These are phyloP conservation scores for Aphis gossypii DNA, from an alignment of 1,140 invertebrate species.

Conservation along the genomic window DNA sequence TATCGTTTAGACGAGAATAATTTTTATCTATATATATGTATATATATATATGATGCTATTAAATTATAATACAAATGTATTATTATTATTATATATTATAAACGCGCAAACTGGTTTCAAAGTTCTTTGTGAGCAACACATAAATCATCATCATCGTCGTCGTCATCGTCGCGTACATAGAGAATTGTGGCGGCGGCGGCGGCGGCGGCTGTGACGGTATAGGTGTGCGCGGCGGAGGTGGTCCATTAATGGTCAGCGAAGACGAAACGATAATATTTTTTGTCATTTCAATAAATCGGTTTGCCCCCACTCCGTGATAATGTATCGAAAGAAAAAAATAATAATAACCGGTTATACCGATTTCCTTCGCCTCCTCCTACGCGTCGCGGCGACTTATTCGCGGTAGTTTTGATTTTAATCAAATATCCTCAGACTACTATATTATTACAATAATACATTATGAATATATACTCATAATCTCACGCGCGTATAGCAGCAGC, in stretches of 20 bases:
- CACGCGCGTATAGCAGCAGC: too few relatives aligned
- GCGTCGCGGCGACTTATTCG: not conserved
- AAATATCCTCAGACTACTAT: not conserved
- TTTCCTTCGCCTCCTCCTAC: not conserved
- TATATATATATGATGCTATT: constrained; percentile 5
- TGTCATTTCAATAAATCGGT: constrained; percentile 55
- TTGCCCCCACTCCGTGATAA: not conserved
- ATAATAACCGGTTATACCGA: constrained; percentile 23
- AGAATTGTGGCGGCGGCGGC: not conserved
- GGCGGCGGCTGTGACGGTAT: not conserved
- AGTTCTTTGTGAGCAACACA: constrained; percentile 43
- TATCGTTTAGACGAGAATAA: constrained; percentile 6
- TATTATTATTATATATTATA: not conserved
- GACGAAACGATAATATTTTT: constrained; percentile 47
- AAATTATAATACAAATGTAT: not conserved
- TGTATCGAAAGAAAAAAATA: not conserved
- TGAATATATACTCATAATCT: not conserved
- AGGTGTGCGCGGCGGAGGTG: not conserved
- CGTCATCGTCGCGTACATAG: not conserved
- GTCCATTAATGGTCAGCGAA: constrained; percentile 47
- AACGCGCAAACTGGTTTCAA: constrained; percentile 42
- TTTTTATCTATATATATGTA: constrained; percentile 20
- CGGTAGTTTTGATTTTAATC: not conserved
- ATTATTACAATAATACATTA: not conserved
- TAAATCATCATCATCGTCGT: constrained; percentile 23